Base-by-base conservation (phyloP, 2,888 invertebrate genomes). In the Aplocera efformata region DNA sequence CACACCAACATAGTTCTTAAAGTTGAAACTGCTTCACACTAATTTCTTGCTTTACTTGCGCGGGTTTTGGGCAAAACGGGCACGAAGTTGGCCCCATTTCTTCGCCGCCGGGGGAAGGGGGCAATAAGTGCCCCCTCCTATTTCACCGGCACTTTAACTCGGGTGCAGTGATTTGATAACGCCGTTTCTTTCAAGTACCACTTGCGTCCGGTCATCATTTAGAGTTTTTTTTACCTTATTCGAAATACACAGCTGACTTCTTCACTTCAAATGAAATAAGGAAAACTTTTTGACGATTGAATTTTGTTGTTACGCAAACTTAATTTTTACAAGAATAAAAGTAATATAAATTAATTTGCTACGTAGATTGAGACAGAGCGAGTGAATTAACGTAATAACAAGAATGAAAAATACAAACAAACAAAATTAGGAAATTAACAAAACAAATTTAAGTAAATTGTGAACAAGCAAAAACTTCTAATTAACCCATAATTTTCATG, bases 111-210 rank as follows among this genome's bases (percentile, higher is more conserved):
- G 46, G 37, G 48, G 48, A 36, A 30, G 28, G 41, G 60, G 62
- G 79, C 74, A 80, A 80, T 82, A 83, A 85, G 81, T 79, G 77
- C 79, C 82, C 72, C 80, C 79, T 73, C 73, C 78, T 81, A 81
- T 83, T 85, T 80, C 80, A 81, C 81, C 77, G 83, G 76, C 76
- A 79, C 82, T 83, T 82, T 78, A 83, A 82, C 80, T 79, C 68
- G 78, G 81, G 79, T 81, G 86, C 83, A 84, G 74, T 85, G 86
- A 85, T 86, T 86, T 85, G 85, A 85, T 85, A 86, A 85, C 81
- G 74, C 80, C 83, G 81, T 85, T 85, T 84, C 83, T 84, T 83
- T 77, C 79, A 74, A 85, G 83, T 67, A 70, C 72, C 70, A 70
- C 75, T 79, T 66, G 61, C 60, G 62, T 67, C 61, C 5, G 63